Evolutionary conservation across 2,888 invertebrate species (phyloP).

Genomic region (Meghimatium bilineatum): DNA sequence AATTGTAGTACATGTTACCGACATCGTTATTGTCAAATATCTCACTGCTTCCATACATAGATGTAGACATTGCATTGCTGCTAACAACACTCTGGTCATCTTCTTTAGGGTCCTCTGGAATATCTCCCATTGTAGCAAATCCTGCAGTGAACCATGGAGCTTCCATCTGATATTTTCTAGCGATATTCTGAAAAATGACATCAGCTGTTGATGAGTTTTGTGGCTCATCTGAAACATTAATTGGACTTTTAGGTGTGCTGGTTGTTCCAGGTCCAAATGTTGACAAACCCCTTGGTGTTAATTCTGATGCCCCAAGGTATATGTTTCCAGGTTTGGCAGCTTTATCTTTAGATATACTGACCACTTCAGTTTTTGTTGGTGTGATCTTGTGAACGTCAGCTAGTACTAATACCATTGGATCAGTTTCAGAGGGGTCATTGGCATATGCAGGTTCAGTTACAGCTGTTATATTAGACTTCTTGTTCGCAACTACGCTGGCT

Average conservation of each 20-base stretch:
- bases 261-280: slow-evolving; percentile 31
- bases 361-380: slow-evolving; percentile 34
- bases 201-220: slow-evolving; percentile 13
- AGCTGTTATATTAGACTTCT: slow-evolving; percentile 1
- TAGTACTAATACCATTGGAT: slow-evolving; percentile 49
- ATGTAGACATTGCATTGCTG: slow-evolving; percentile 55
- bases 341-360: slow-evolving; percentile 37
- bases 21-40: slow-evolving; percentile 56
- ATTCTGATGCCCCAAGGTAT: slow-evolving; percentile 37
- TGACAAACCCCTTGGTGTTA: slow-evolving; percentile 24
- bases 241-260: slow-evolving; percentile 40
- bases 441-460: slow-evolving; percentile 29
- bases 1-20: slow-evolving; percentile 54
- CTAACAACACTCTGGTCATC: slow-evolving; percentile 58
- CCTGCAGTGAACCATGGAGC: slow-evolving; percentile 21
- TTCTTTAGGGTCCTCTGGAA: slow-evolving; percentile 52
- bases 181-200: slow-evolving; percentile 26
- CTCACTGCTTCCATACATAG: slow-evolving; percentile 64
- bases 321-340: slow-evolving; percentile 30
- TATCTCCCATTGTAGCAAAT: slow-evolving; percentile 47
- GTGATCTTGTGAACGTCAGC: slow-evolving; percentile 54
- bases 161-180: slow-evolving; percentile 31
- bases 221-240: neutral
- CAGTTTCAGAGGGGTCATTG: slow-evolving; percentile 41
- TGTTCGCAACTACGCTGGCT: neutral